Evolutionary conservation across 2,113 vertebrate species (phyloP), one percentile per base, ranked within the genome.

Genomic region (Oostethus manadensis): DNA sequence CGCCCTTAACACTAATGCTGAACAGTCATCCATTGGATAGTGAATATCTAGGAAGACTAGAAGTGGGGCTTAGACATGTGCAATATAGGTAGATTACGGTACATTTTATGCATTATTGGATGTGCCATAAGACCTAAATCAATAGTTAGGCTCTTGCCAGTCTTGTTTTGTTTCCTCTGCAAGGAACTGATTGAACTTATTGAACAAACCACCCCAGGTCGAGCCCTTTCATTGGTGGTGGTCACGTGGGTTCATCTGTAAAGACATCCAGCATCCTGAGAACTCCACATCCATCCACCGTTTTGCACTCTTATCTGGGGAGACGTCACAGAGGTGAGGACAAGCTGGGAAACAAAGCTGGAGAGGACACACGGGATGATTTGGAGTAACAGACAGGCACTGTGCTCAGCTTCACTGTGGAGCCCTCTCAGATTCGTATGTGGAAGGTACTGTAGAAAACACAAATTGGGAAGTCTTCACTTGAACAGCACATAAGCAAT

Each of bases 371-470:
- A 54, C 54, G 58, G 50, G 57, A 22, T 60, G 21, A 29, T 20
- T 22, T 6, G 50, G 45, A 44, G 21, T 49, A 40, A 23, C 45
- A 67, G 58, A 63, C 67, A 80, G 69, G 71, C 51, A 71, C 78
- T 68, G 68, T 68, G 76, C 67, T 78, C 43, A 68, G 44, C 45
- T 58, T 58, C 64, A 40, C 47, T 40, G 38, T 54, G 64, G 48
- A 68, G 50, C 22, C 55, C 73, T 82, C 82, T 98, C 87, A 99
- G 88, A 99, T 98, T 82, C 95, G 90, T 89, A 99, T 94, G 77
- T 99, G 97, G 70, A 99, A 99, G 61, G 96, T 99, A 87, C 96
- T 99, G 80, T 16, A 86, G 77, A 58, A 65, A 48, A 68, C 26
- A 71, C 16, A 67, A 51, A 15, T 60, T 45, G 11, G 59, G 62